Evolutionary conservation across 2,888 invertebrate species (phyloP), one percentile per base, ranked within the genome.

Genomic region (Euproctis similis): DNA sequence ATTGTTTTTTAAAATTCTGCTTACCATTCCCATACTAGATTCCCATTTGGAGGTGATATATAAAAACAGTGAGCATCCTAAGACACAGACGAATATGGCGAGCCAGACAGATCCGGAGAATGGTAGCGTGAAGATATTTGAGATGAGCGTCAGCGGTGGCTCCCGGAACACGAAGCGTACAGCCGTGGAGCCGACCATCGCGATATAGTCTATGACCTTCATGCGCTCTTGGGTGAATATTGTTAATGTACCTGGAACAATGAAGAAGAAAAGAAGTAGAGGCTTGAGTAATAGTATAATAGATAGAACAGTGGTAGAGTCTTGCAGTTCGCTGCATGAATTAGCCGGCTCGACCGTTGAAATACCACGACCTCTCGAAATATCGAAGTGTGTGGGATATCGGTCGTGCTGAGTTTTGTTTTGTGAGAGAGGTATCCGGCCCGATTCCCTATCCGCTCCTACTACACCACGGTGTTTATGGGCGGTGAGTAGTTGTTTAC

Each of bases 41-140:
- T 85, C 85, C 82, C 81, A 85, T 26, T 71, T 75, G 0, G 86
- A 80, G 1, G 86, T 75, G 2, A 85, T 59, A 32, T 73, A 86
- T 7, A 87, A 55, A 24, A 87, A 69, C 1, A 72, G 39, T 0
- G 82, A 66, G 18, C 85, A 81, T 1, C 85, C 62, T 8, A 85
- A 36, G 0, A 87, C 71, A 25, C 89, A 74, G 1, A 84, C 64
- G 6, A 82, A 74, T 22, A 86, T 80, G 1, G 87, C 85, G 21
- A 88, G 47, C 91, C 91, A 92, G 1, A 91, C 91, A 0, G 74
- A 68, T 0, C 66, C 73, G 2, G 86, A 82, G 61, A 92, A 91
- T 0, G 91, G 90, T 2, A 90, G 59, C 0, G 86, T 71, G 62
- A 90, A 91, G 46, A 92, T 87, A 45, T 91, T 92, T 25, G 86